Conservation (phyloP, 2,888 invertebrate species). For the Athalia circularis region DNA sequence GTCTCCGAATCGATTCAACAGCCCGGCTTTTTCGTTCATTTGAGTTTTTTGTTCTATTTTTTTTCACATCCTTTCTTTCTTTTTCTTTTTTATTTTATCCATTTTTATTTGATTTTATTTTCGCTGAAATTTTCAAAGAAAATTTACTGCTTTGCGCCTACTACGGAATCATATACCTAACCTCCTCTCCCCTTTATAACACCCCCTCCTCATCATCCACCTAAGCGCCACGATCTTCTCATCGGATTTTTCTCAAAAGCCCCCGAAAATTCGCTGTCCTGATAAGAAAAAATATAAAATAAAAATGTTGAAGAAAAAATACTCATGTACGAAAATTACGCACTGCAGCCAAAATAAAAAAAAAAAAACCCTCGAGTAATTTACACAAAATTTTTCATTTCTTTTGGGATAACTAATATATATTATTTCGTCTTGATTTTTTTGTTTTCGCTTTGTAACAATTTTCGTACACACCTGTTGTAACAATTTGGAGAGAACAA, state of each 20-base stretch:
- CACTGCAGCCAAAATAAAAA: background rate
- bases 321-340: slow-evolving; percentile 18
- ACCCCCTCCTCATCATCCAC: background rate
- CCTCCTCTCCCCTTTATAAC: too few species aligned
- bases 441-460: background rate
- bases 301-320: slow-evolving; percentile 2
- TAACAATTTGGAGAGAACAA: too few species aligned
- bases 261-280: background rate
- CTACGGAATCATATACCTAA: background rate
- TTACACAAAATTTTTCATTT: too few species aligned
- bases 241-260: slow-evolving; percentile 15
- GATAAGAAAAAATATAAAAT: background rate
- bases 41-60: slow-evolving; percentile 12
- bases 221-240: slow-evolving; percentile 15
- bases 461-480: background rate
- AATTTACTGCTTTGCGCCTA: slow-evolving; percentile 32
- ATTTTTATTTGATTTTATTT: too few species aligned
- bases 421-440: too few species aligned
- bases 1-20: slow-evolving; percentile 36
- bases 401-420: too few species aligned
- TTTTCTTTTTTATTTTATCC: too few species aligned
- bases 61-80: background rate
- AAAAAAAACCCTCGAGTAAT: slow-evolving; percentile 3
- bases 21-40: slow-evolving; percentile 7
- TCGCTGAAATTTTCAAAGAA: slow-evolving; percentile 12